Evolutionary conservation across 1,140 invertebrate genomes (phyloP).

Genomic region (Euschistus heros): DNA sequence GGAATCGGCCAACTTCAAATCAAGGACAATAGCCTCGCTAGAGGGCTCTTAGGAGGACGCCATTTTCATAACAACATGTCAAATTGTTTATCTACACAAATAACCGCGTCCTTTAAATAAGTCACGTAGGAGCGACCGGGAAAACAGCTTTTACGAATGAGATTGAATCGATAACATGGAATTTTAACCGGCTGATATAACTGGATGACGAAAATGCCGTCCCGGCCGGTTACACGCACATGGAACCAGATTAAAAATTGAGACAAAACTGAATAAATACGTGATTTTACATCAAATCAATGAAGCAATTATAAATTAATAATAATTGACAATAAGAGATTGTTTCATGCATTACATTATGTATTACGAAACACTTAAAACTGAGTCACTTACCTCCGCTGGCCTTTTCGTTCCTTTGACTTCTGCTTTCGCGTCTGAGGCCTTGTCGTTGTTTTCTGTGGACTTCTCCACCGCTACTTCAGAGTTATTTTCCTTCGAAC

Average conservation of each 20-base stretch:
- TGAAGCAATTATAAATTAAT: neutral
- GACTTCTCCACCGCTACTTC: constrained; percentile 71
- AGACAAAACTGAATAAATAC: neutral
- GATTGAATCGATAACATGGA: too few relatives aligned
- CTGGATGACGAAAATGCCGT: neutral
- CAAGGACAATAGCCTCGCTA: constrained; percentile 25
- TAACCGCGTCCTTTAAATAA: neutral
- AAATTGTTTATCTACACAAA: constrained; percentile 10
- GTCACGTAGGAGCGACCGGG: too few relatives aligned
- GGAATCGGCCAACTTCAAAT: constrained; percentile 31
- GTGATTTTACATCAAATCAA: neutral
- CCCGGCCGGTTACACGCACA: constrained; percentile 11
- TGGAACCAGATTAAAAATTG: constrained; percentile 14
- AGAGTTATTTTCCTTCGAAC: constrained; percentile 69
- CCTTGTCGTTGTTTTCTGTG: constrained; percentile 59
- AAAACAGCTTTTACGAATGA: too few relatives aligned
- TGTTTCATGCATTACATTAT: neutral
- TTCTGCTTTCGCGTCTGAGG: constrained; percentile 61
- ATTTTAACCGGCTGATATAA: neutral
- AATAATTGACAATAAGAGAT: neutral
- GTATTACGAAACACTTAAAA: constrained; percentile 5
- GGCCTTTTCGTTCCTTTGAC: constrained; percentile 77
- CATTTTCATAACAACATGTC: constrained; percentile 18
- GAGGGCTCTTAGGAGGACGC: constrained; percentile 7
- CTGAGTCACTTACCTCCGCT: constrained; percentile 59